Conservation (phyloP, 2,888 invertebrate genomes). For the Drosophila tripunctata region DNA sequence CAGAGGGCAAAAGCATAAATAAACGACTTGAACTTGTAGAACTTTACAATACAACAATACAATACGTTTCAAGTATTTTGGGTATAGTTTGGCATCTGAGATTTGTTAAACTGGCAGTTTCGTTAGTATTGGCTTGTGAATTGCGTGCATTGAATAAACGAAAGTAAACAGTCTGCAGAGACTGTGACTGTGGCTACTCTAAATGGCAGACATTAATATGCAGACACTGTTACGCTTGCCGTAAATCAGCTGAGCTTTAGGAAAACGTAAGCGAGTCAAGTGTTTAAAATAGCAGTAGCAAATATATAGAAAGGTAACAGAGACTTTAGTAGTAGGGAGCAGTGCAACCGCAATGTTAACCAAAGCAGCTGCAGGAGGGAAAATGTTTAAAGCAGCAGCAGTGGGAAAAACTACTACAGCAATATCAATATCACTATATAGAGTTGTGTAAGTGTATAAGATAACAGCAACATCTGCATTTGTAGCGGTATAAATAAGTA, state of each 20-base stretch:
- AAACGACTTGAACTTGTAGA: constrained; percentile 29
- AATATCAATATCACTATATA: neutral
- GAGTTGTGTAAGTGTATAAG: neutral
- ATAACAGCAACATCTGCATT: neutral
- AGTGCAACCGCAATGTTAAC: too few species aligned
- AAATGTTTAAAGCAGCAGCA: neutral
- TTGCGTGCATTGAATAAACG: constrained; percentile 57
- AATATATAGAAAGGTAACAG: neutral
- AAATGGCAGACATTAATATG: constrained; percentile 68
- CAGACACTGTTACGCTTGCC: constrained; percentile 62
- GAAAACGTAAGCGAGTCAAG: constrained; percentile 28
- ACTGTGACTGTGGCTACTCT: neutral
- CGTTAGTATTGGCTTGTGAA: constrained; percentile 47
- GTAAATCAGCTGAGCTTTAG: constrained; percentile 74
- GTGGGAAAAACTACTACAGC: neutral
- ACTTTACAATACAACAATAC: too few species aligned
- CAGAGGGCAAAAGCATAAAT: constrained; percentile 21
- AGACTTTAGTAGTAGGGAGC: constrained; percentile 10
- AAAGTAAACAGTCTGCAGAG: constrained; percentile 18
- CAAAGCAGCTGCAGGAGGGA: neutral
- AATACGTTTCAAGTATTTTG: constrained; percentile 36
- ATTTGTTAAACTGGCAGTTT: constrained; percentile 39
- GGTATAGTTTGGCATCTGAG: constrained; percentile 41
- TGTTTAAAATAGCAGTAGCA: neutral
- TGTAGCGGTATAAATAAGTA: neutral